A percentile compares a stretch with the other conserved stretches of the same genome.
Conservation (phyloP, 2,113 vertebrate genomes). For the Psephotus haematonotus region DNA sequence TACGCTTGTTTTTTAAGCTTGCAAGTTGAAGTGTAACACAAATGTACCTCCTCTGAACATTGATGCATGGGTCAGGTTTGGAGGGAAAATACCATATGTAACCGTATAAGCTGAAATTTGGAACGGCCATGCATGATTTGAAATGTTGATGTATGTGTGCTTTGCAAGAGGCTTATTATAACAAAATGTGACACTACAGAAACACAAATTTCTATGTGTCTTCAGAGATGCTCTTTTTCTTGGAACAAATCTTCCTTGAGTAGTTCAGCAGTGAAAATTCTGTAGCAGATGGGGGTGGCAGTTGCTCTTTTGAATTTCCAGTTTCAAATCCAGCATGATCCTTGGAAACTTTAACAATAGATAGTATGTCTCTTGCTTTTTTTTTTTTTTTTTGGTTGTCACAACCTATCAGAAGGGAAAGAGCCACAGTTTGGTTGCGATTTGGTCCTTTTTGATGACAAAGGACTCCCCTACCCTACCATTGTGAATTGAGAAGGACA, state of each 20-base stretch:
- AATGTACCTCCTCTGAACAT: not conserved
- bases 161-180: not conserved
- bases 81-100: not conserved
- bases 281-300: not conserved
- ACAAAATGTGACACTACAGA: not conserved
- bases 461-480: not conserved
- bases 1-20: not conserved
- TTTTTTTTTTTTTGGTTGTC: not conserved
- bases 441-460: not conserved
- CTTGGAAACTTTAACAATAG: not conserved
- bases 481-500: not conserved
- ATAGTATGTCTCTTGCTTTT: not conserved
- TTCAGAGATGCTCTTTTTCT: not conserved
- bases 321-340: not conserved
- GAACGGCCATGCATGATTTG: too few species aligned
- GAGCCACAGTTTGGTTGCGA: not conserved
- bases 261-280: not conserved
- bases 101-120: not conserved
- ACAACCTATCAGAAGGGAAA: not conserved
- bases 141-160: not conserved
- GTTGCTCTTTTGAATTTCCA: not conserved
- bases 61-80: not conserved
- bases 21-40: not conserved
- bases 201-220: not conserved
- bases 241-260: not conserved